Evolutionary conservation across 2,888 invertebrate species (phyloP), one percentile per base, ranked within the genome.

Genomic region (Notocelia uddmanniana): DNA sequence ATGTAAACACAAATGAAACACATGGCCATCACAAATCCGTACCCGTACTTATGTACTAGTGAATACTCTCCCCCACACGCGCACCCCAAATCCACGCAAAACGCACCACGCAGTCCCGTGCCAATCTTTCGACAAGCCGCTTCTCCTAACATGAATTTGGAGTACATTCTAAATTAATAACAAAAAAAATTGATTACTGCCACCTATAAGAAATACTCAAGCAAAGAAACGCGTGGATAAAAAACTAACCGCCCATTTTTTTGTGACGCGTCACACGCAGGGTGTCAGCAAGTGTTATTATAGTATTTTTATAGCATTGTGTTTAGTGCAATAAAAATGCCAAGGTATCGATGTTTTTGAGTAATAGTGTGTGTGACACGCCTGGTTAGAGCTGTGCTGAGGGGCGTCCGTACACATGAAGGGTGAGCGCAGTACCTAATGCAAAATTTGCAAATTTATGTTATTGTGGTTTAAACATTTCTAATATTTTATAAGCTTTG

Each of bases 61-160:
- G 83, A 83, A 81, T 85, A 82, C 1, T 84, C 19, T 83, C 90
- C 92, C 92, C 80, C 86, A 83, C 89, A 89, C 90, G 91, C 90
- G 89, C 85, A 85, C 88, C 88, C 88, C 81, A 81, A 73, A 81
- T 77, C 74, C 77, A 80, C 84, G 82, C 86, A 83, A 84, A 88
- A 87, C 85, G 80, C 80, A 84, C 85, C 84, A 88, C 90, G 88
- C 92, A 93, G 92, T 93, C 85, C 81, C 83, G 85, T 85, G 83
- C 82, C 84, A 89, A 85, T 88, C 91, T 89, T 83, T 88, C 85
- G 78, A 76, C 88, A 84, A 76, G 79, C 68, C 84, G 84, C 90
- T 84, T 81, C 89, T 86, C 84, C 80, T 55, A 76, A 76, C 79
- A 81, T 80, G 82, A 81, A 79, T 74, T 68, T 41, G 76, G 79